Percentiles rank a stretch among this genome's conserved stretches.
phyloP scores from a whole-genome alignment of 2,113 vertebrate species.

The Ptilonorhynchus violaceus region DNA sequence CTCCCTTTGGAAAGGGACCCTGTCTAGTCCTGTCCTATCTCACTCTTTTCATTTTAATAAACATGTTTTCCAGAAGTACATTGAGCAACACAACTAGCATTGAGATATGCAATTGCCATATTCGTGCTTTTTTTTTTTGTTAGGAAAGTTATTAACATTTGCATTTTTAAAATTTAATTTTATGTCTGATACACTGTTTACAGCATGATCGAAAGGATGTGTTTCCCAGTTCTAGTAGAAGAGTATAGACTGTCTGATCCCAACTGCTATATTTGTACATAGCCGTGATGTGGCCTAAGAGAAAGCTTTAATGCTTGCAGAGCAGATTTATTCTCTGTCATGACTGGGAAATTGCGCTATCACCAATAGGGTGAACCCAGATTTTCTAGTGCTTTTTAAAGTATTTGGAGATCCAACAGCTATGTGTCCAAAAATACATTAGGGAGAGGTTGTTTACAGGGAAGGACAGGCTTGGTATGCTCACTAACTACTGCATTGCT shows the following conservation, averaged over 20 bases:
- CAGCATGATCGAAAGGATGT: neutral
- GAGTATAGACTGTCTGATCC: neutral
- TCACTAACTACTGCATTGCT: neutral
- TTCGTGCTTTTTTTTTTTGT: neutral
- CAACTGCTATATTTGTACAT: neutral
- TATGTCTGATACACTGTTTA: neutral
- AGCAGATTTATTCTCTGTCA: neutral
- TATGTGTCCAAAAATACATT: neutral
- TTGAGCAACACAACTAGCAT: neutral
- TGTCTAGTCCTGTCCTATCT: neutral
- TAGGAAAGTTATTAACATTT: neutral
- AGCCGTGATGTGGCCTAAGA: neutral
- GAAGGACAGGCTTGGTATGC: neutral
- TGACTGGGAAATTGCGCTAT: neutral
- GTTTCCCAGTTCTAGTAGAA: neutral
- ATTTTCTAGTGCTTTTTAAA: neutral
- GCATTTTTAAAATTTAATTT: neutral
- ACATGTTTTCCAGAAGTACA: neutral
- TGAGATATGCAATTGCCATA: neutral
- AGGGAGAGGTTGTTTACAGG: neutral
- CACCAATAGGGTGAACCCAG: neutral
- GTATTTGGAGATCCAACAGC: neutral
- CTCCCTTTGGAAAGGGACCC: neutral
- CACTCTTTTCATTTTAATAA: neutral
- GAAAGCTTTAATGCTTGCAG: neutral